phyloP scores from a whole-genome alignment of 2,888 invertebrate species.

The Sminthurinus aureus region DNA sequence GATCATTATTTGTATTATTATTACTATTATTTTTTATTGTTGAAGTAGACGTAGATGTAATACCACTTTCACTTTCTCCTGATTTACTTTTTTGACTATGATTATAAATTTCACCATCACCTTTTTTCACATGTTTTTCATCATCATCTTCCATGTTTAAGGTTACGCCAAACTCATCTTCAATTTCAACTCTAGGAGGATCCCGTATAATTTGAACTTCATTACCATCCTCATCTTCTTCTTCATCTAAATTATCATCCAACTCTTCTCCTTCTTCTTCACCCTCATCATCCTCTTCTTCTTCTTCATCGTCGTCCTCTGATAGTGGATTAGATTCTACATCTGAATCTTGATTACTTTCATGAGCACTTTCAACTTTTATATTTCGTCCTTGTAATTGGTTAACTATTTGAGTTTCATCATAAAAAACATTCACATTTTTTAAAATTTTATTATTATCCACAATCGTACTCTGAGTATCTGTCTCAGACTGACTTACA shows the following conservation, averaged over 20 bases:
- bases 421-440: neutral
- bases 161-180: slow-evolving; percentile 72
- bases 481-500: slow-evolving; percentile 50
- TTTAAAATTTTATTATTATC: slow-evolving; percentile 24
- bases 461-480: slow-evolving; percentile 51
- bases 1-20: neutral
- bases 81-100: neutral
- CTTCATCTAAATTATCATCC: slow-evolving; percentile 54
- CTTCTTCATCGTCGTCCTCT: slow-evolving; percentile 17
- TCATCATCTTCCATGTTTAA: slow-evolving; percentile 48
- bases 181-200: slow-evolving; percentile 77
- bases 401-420: neutral
- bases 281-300: slow-evolving; percentile 6
- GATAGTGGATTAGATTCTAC: slow-evolving; percentile 53
- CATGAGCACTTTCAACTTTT: slow-evolving; percentile 46
- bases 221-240: slow-evolving; percentile 48
- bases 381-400: neutral
- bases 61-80: neutral
- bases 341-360: slow-evolving; percentile 42
- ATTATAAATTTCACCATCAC: neutral
- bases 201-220: slow-evolving; percentile 52
- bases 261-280: neutral
- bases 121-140: neutral
- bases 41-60: neutral
- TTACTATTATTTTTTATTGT: neutral